Evolutionary conservation across 1,140 invertebrate genomes (phyloP).

Genomic region (Drosophila varians): DNA sequence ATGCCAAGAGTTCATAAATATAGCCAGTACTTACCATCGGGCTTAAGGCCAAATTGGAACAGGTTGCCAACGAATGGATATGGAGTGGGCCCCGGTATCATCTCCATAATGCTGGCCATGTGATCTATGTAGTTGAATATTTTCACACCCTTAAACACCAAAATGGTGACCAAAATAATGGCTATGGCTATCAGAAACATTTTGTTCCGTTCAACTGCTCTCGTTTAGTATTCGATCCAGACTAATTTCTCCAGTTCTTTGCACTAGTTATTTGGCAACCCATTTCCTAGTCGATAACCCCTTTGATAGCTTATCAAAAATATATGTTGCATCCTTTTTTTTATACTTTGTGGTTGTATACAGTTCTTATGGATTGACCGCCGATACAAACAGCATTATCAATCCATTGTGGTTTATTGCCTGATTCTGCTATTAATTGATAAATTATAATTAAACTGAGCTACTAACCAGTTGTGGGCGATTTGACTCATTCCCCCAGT

Average conservation of each 20-base stretch:
- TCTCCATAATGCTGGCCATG: conserved; percentile 80
- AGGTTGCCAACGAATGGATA: conserved; percentile 79
- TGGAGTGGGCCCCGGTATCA: conserved; percentile 78
- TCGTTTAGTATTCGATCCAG: conserved; percentile 10
- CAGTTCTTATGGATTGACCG: conserved; percentile 2
- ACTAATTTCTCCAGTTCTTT: conserved; percentile 33
- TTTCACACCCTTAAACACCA: conserved; percentile 72
- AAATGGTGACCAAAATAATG: conserved; percentile 64
- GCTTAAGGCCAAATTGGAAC: conserved; percentile 78
- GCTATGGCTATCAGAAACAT: conserved; percentile 71
- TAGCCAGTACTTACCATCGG: conserved; percentile 69
- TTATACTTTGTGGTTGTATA: not conserved
- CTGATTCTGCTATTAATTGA: conserved; percentile 6
- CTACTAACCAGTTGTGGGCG: not conserved
- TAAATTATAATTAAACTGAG: conserved; percentile 1
- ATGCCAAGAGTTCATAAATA: conserved; percentile 70
- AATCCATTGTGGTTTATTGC: conserved; percentile 4
- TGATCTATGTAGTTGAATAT: conserved; percentile 78
- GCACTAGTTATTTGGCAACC: conserved; percentile 23
- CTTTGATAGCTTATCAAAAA: conserved; percentile 47
- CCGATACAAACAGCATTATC: conserved; percentile 30
- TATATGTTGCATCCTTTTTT: conserved; percentile 14
- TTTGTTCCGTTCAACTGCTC: conserved; percentile 19
- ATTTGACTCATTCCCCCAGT: conserved; percentile 41
- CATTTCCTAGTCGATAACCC: conserved; percentile 37